phyloP scores from a whole-genome alignment of 2,113 vertebrate genomes.

The Circaetus cinerascens region DNA sequence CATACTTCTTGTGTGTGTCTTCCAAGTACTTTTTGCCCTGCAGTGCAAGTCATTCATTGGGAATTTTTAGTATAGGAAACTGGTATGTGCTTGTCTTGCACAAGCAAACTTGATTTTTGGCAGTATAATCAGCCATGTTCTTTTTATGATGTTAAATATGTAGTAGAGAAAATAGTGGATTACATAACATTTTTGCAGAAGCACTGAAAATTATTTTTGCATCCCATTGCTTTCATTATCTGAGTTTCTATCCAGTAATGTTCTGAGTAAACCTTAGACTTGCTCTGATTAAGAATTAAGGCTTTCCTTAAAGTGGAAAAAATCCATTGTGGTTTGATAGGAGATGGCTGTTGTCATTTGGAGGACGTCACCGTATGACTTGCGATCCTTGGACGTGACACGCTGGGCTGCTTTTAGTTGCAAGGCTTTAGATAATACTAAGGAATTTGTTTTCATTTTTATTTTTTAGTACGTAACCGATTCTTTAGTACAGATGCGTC shows the following conservation, averaged over 20 bases:
- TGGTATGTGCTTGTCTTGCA: background rate
- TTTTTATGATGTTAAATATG: background rate
- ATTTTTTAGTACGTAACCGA: background rate
- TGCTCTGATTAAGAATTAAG: background rate
- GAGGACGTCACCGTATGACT: background rate
- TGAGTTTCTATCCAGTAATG: background rate
- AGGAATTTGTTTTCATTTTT: background rate
- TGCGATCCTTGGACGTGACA: accelerated
- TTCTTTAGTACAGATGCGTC: background rate
- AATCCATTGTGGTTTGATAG: background rate
- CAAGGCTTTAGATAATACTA: background rate
- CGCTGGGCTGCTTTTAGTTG: background rate
- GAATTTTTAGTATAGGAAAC: background rate
- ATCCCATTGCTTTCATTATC: background rate
- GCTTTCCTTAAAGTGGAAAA: background rate
- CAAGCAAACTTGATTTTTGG: accelerated
- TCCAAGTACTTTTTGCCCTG: background rate
- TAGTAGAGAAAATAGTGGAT: background rate
- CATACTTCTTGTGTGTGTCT: background rate
- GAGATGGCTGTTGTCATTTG: background rate
- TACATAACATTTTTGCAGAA: background rate
- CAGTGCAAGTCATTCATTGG: background rate
- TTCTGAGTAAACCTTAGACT: background rate
- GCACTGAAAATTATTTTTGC: background rate
- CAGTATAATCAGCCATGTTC: too few relatives aligned